Evolutionary conservation across 2,797 vertebrate species (phyloP).

Genomic region (Limnodromus scolopaceus): DNA sequence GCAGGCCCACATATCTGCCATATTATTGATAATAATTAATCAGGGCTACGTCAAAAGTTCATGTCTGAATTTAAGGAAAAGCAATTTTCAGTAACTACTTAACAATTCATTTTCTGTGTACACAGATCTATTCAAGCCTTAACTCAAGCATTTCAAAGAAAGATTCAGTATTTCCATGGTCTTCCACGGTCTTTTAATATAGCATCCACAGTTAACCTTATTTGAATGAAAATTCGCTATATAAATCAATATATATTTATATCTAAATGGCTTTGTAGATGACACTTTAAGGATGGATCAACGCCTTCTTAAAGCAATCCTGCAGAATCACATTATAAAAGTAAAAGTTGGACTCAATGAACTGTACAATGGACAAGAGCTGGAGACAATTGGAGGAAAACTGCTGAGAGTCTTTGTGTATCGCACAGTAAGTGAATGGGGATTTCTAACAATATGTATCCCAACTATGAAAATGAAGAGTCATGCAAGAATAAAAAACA

Average conservation of each 20-base stretch:
- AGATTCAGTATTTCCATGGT: neutral
- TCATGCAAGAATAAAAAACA: neutral
- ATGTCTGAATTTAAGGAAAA: neutral
- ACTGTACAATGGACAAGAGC: conserved; percentile 91
- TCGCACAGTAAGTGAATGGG: conserved; percentile 87
- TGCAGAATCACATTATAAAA: conserved; percentile 95
- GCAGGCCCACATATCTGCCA: neutral
- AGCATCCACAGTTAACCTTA: neutral
- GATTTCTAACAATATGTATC: neutral
- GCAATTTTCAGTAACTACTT: neutral
- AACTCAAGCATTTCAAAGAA: neutral
- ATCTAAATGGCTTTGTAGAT: conserved; percentile 77
- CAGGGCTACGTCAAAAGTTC: neutral
- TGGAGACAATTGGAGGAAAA: conserved; percentile 93
- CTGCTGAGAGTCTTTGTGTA: conserved; percentile 94
- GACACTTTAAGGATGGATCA: conserved; percentile 92
- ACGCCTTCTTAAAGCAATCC: conserved; percentile 84
- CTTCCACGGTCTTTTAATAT: neutral
- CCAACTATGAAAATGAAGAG: neutral
- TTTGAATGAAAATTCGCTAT: neutral
- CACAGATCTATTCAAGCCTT: neutral
- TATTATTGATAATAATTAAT: neutral
- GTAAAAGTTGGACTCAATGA: conserved; percentile 88
- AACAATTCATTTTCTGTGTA: neutral
- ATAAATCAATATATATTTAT: neutral